phyloP scores from a whole-genome alignment of 1,140 invertebrate genomes.

The Chironomus striatipennis region DNA sequence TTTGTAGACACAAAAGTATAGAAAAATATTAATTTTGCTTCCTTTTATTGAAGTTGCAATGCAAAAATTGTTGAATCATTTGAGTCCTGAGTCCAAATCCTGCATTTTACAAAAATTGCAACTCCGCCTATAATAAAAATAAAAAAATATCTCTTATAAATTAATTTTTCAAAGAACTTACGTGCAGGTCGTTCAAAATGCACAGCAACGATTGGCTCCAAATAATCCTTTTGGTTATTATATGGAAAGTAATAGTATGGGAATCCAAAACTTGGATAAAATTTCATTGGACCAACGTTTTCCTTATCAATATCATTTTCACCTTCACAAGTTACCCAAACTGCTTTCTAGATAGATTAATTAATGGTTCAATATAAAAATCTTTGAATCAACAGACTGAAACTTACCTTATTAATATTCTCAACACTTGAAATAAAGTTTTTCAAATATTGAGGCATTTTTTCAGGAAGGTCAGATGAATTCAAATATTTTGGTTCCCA shows the following conservation, averaged over 20 bases:
- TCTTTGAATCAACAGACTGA: background rate
- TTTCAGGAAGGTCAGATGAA: background rate
- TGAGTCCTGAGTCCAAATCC: background rate
- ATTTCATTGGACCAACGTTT: constrained; percentile 45
- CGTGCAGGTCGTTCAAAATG: constrained; percentile 43
- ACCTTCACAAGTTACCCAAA: constrained; percentile 48
- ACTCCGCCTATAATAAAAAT: background rate
- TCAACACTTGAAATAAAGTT: background rate
- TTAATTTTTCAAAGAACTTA: constrained; percentile 35
- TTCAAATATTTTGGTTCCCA: too few species aligned
- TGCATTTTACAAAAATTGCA: background rate
- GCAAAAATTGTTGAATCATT: background rate
- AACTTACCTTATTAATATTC: background rate
- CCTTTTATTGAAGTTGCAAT: too few species aligned
- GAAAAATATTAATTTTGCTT: too few species aligned
- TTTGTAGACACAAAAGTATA: too few species aligned
- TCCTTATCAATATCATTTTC: constrained; percentile 49
- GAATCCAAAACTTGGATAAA: constrained; percentile 42
- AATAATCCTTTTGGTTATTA: constrained; percentile 43
- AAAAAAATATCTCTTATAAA: too few species aligned
- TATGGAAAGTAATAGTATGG: constrained; percentile 49
- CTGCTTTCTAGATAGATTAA: constrained; percentile 40
- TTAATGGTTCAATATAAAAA: background rate
- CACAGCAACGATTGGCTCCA: constrained; percentile 51
- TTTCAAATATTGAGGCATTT: background rate